phyloP scores from a whole-genome alignment of 2,113 vertebrate species.

The Peromyscus polionotus region DNA sequence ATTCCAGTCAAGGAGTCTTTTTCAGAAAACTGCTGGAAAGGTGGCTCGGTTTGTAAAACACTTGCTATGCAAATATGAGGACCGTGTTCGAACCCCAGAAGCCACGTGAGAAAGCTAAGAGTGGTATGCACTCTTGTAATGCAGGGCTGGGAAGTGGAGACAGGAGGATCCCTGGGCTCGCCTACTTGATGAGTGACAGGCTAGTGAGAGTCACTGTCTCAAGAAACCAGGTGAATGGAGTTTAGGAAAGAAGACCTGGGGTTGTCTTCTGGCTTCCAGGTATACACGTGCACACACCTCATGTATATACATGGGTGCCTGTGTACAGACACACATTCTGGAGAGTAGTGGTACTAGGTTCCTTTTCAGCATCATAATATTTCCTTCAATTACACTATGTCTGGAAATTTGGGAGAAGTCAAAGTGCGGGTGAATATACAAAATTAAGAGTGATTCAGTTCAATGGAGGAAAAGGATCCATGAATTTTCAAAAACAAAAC shows the following conservation, averaged over 20 bases:
- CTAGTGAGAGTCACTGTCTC: not conserved
- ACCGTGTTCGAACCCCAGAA: not conserved
- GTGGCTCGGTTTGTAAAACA: not conserved
- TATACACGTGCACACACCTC: not conserved
- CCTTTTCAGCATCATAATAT: not conserved
- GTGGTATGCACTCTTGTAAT: not conserved
- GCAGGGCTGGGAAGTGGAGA: not conserved
- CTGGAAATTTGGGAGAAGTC: not conserved
- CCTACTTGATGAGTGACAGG: not conserved
- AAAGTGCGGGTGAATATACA: not conserved
- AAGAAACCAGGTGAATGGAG: not conserved
- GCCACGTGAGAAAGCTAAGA: not conserved
- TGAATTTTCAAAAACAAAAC: not conserved
- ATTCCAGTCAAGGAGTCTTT: not conserved
- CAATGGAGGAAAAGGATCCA: not conserved
- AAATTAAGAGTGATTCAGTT: conserved; percentile 23
- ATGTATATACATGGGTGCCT: not conserved
- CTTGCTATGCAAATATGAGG: not conserved
- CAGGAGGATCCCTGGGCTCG: not conserved
- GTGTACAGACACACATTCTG: not conserved
- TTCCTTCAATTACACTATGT: not conserved
- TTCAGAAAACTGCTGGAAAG: not conserved
- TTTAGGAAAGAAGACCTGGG: not conserved
- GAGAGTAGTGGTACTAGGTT: not conserved
- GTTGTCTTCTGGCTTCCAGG: not conserved